Base-by-base conservation (phyloP, 2,888 invertebrate genomes). In the Cheilosia vulpina region DNA sequence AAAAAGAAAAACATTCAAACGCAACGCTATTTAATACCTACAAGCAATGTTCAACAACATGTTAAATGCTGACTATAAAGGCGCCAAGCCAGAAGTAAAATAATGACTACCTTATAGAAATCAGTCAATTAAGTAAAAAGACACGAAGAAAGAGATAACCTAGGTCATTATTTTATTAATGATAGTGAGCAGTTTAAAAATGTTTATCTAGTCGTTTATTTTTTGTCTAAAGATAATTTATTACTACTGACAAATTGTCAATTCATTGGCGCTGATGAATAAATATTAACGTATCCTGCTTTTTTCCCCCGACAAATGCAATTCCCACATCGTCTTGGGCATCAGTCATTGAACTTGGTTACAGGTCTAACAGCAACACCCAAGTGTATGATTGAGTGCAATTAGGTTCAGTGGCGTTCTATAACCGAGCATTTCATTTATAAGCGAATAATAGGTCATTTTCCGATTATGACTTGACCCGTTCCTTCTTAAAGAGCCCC, bases 231-330 rank as follows among this genome's bases (percentile, higher is more conserved):
- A 50, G 58, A 62, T 73, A 53, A 63, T 73, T 73, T 63, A 63
- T 53, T 45, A 34, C 53, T 27, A 31, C 50, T 13, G 73, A 63
- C 73, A 73, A 73, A 63, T 65, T 65, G 75, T 65, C 65, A 75
- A 65, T 50, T 75, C 45, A 63, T 55, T 62, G 53, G 21, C 19
- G 57, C 55, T 65, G 75, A 75, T 75, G 62, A 58, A 72, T 62
- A 38, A 63, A 55, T 34, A 27, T 73, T 73, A 55, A 63, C 41
- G 53, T 53, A 62, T 62, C 72, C 62, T 55, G 11, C 21, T 57
- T 34, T 68, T 55, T 55, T 7, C 24, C 9, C 17, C 15, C 19
- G 3, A 17, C 24, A 13, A 43, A 24, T 52, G 24, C 15, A 19
- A 21, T 21, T n/a, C 38, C 31, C 52, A 24, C n/a, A 53, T 15